A percentile compares a stretch with the other conserved stretches of the same genome.
These are phyloP conservation scores for Chiridota heheva DNA, from an alignment of 35 echinoderm and acorn worm species.

Conservation along the genomic window DNA sequence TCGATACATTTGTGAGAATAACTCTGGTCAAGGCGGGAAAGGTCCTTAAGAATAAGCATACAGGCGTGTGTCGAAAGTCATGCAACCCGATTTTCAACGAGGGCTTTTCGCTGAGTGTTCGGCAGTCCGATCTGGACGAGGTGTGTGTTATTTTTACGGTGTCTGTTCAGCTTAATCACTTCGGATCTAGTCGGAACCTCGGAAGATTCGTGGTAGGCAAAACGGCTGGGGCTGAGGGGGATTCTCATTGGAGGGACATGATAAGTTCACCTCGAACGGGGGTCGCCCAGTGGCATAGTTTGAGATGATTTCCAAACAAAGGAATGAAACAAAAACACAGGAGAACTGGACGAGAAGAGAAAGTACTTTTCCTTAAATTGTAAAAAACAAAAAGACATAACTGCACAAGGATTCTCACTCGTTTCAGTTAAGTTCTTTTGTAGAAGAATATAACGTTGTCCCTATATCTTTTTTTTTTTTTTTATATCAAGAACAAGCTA, in stretches of 20 bases:
- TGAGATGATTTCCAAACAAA: constrained; percentile 9
- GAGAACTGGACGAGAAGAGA: too few species aligned
- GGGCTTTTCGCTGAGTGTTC: constrained; percentile 69
- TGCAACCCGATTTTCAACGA: constrained; percentile 73
- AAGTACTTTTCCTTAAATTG: too few species aligned
- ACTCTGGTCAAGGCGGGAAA: constrained; percentile 79
- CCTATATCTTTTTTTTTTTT: too few species aligned
- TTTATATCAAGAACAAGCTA: too few species aligned
- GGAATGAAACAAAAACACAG: neutral
- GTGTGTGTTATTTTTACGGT: constrained; percentile 53
- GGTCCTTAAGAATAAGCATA: constrained; percentile 77
- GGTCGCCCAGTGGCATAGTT: constrained; percentile 45
- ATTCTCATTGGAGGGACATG: constrained; percentile 69
- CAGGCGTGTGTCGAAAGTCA: constrained; percentile 40
- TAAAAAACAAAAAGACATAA: too few species aligned
- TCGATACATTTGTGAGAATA: constrained; percentile 76
- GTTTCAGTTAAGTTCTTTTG: too few species aligned
- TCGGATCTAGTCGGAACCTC: constrained; percentile 41
- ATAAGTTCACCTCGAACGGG: constrained; percentile 36
- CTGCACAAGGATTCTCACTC: too few species aligned
- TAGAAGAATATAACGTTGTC: too few species aligned
- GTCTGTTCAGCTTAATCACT: constrained; percentile 51
- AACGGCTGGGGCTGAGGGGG: constrained; percentile 28
- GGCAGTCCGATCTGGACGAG: constrained; percentile 43
- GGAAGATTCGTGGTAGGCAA: constrained; percentile 54